A percentile compares a stretch with the other conserved stretches of the same genome.
These are phyloP conservation scores for Microplitis manilae DNA, from an alignment of 2,888 invertebrate genomes.

Conservation along the genomic window DNA sequence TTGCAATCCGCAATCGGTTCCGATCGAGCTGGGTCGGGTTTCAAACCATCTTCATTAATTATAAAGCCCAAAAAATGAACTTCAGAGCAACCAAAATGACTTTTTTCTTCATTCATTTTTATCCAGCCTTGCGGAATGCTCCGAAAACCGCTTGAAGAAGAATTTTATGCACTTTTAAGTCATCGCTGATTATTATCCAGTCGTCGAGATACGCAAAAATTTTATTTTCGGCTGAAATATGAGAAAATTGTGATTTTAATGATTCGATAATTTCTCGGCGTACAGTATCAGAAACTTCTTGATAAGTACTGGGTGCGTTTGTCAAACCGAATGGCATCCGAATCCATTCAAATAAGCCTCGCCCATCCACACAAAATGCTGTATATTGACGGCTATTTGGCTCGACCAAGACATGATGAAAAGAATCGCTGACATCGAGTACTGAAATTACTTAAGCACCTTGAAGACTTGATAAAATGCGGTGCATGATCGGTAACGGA, in stretches of 20 bases:
- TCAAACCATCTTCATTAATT: conserved; percentile 43
- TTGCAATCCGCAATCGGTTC: neutral
- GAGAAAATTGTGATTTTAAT: too few relatives aligned
- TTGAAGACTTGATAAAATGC: conserved; percentile 38
- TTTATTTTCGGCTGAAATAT: too few relatives aligned
- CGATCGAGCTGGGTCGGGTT: conserved; percentile 11
- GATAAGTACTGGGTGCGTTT: neutral
- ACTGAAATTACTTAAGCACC: conserved; percentile 47
- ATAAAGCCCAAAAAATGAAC: neutral
- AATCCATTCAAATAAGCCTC: conserved; percentile 44
- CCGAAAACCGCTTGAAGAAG: too few relatives aligned
- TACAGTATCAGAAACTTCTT: neutral
- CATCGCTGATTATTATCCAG: too few relatives aligned
- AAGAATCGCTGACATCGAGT: conserved; percentile 48
- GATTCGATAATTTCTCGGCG: too few relatives aligned
- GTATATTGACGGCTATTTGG: conserved; percentile 42
- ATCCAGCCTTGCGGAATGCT: too few relatives aligned
- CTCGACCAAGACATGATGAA: conserved; percentile 47
- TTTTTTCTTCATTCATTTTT: too few relatives aligned
- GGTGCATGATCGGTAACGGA: conserved; percentile 40
- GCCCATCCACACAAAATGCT: conserved; percentile 46
- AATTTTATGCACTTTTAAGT: too few relatives aligned
- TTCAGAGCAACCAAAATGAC: too few relatives aligned
- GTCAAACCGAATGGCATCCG: conserved; percentile 48
- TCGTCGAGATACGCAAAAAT: too few relatives aligned